These are phyloP conservation scores for Siderastrea radians DNA, from an alignment of 92 coral and sea anemone species.

Conservation along the genomic window DNA sequence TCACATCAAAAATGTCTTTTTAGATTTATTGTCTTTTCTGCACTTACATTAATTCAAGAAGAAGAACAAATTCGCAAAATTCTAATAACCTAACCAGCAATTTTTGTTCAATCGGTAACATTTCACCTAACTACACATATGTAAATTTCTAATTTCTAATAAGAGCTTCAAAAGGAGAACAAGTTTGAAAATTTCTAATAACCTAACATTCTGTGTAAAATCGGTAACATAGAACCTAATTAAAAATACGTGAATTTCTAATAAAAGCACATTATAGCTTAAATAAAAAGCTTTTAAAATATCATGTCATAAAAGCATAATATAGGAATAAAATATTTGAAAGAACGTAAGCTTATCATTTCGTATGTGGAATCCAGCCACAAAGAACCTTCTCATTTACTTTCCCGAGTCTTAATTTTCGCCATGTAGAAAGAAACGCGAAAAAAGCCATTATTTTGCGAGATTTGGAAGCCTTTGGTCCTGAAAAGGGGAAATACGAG, in stretches of 20 bases:
- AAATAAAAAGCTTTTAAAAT: background rate
- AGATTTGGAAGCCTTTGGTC: too few relatives aligned
- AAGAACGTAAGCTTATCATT: too few relatives aligned
- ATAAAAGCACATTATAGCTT: background rate
- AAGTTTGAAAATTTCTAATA: background rate
- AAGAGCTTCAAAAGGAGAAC: too few relatives aligned
- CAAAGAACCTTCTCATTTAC: background rate
- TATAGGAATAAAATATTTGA: too few relatives aligned
- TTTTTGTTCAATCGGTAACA: too few relatives aligned
- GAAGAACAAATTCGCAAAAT: background rate
- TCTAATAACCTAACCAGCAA: background rate
- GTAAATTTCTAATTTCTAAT: too few relatives aligned
- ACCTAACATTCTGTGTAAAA: background rate
- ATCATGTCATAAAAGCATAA: background rate
- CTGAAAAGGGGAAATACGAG: too few relatives aligned
- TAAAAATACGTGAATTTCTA: background rate
- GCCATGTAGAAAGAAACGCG: too few relatives aligned
- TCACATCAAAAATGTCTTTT: background rate
- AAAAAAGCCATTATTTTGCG: too few relatives aligned
- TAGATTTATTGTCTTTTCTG: background rate
- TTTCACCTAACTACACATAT: too few relatives aligned
- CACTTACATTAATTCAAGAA: background rate
- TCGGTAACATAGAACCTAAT: too few relatives aligned
- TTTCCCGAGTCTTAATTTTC: too few relatives aligned
- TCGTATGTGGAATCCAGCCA: slow-evolving; percentile 15